Conservation (phyloP, 2,113 vertebrate genomes). For the Rhea pennata region DNA sequence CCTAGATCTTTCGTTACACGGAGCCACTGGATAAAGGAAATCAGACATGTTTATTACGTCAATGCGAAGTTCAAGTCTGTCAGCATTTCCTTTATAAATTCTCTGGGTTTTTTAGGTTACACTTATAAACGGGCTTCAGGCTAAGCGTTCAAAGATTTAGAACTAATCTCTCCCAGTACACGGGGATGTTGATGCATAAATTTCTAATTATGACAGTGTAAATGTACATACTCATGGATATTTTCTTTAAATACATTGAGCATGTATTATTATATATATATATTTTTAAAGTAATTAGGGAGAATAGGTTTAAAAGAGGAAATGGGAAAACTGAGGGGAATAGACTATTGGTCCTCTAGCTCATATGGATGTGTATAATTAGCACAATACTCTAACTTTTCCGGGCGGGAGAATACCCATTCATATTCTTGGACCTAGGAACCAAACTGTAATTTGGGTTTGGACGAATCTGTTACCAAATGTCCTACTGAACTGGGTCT, state of each 20-base stretch:
- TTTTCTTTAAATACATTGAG: rapidly evolving
- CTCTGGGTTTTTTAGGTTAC: background rate
- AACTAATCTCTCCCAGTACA: background rate
- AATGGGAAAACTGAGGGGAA: background rate
- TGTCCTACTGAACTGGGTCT: background rate
- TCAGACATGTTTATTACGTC: background rate
- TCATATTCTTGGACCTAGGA: background rate
- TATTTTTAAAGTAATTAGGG: background rate
- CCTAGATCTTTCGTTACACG: background rate
- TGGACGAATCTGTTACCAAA: background rate
- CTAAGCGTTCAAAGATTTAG: background rate
- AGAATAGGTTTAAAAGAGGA: background rate
- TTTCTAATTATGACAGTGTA: background rate
- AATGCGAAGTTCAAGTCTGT: background rate
- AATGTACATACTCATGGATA: background rate
- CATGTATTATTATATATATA: too few relatives aligned
- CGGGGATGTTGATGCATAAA: background rate
- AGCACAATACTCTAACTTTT: background rate
- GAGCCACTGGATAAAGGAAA: background rate
- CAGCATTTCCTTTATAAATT: background rate
- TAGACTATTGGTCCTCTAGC: background rate
- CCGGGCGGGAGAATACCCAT: background rate
- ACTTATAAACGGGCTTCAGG: background rate
- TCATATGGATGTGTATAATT: background rate
- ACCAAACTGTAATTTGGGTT: background rate